Evolutionary conservation across 2,113 vertebrate species (phyloP).

Genomic region (Donacobius atricapilla): DNA sequence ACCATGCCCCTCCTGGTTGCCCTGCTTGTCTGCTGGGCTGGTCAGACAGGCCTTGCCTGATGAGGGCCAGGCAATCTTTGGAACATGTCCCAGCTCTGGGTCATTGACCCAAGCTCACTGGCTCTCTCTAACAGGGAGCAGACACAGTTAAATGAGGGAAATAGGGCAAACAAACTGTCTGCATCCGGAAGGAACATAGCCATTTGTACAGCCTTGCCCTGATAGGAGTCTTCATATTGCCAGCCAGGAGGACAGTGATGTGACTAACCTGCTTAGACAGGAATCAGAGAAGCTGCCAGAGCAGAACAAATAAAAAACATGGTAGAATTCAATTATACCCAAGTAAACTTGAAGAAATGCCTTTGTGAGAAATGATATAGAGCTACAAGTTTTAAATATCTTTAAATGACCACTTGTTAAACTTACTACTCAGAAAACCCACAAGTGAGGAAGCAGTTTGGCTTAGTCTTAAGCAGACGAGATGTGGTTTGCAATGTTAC

Average conservation of each 20-base stretch:
- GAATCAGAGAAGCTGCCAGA: neutral
- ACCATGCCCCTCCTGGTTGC: accelerated
- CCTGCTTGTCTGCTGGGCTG: neutral
- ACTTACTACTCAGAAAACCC: slow-evolving; percentile 32
- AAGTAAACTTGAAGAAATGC: neutral
- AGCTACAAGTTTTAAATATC: slow-evolving; percentile 40
- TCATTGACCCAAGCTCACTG: neutral
- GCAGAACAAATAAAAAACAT: neutral
- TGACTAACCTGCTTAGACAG: neutral
- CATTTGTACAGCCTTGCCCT: neutral
- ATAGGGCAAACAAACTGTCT: neutral
- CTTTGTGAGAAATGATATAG: neutral
- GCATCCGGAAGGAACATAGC: neutral
- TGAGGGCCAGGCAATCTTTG: neutral
- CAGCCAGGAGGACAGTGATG: neutral
- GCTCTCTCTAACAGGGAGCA: neutral
- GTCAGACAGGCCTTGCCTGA: neutral
- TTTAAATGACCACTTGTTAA: slow-evolving; percentile 18
- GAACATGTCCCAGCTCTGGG: neutral
- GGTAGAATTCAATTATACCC: neutral
- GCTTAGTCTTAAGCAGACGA: neutral
- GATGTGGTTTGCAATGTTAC: slow-evolving; percentile 11
- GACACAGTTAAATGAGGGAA: neutral
- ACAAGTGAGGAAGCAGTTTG: slow-evolving; percentile 15
- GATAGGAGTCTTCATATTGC: neutral